These are phyloP conservation scores for Steinernema scapterisci DNA, from an alignment of 2,888 invertebrate genomes.

Conservation along the genomic window DNA sequence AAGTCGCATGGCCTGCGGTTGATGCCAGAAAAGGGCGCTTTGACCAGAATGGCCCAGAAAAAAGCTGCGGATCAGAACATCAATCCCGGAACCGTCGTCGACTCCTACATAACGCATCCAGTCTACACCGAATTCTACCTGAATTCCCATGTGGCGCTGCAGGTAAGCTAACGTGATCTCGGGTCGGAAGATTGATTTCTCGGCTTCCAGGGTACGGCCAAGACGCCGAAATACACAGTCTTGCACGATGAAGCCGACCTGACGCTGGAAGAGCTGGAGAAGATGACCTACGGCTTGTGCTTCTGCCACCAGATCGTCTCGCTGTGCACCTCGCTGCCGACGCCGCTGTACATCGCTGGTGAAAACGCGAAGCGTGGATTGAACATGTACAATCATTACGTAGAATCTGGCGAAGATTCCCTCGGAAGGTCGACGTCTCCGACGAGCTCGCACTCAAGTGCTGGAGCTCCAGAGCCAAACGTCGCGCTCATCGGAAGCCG, in stretches of 20 bases:
- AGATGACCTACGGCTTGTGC: conserved; percentile 51
- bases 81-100: conserved; percentile 56
- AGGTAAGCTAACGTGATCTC: conserved; percentile 45
- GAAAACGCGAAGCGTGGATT: conserved; percentile 54
- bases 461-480: too few relatives aligned
- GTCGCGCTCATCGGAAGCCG: too few relatives aligned
- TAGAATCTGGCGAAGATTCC: too few relatives aligned
- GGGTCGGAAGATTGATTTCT: neutral
- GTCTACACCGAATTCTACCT: conserved; percentile 58
- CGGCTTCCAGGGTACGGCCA: conserved; percentile 55
- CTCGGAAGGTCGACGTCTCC: too few relatives aligned
- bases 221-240: conserved; percentile 61
- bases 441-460: too few relatives aligned
- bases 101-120: conserved; percentile 50
- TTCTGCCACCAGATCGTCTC: conserved; percentile 59
- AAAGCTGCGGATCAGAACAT: conserved; percentile 62
- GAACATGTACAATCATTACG: too few relatives aligned
- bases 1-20: conserved; percentile 53
- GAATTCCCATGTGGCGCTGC: conserved; percentile 60
- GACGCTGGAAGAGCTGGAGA: conserved; percentile 53
- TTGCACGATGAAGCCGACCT: conserved; percentile 55
- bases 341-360: conserved; percentile 58
- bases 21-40: too few relatives aligned
- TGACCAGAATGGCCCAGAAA: too few relatives aligned
- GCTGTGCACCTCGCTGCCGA: conserved; percentile 52